Percentiles rank a stretch among this genome's conserved stretches.
Evolutionary conservation across 2,797 vertebrate genomes (phyloP).

Genomic region (Myotis planiceps): DNA sequence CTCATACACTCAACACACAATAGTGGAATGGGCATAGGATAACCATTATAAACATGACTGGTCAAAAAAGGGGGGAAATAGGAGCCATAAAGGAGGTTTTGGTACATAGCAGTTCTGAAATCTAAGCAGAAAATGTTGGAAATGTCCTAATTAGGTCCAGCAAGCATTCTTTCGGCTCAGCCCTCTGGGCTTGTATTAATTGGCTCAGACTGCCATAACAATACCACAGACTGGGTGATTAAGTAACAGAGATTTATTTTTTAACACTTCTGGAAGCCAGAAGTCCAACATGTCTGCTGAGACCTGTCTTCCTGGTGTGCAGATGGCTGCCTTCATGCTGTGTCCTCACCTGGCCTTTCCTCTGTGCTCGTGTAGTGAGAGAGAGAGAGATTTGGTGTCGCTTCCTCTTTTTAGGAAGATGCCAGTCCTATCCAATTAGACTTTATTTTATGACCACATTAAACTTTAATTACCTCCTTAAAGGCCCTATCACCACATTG

Average conservation of each 20-base stretch:
- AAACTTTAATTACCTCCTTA: background rate
- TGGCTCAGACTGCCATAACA: background rate
- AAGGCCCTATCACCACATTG: background rate
- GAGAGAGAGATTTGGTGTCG: background rate
- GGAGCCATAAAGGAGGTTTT: background rate
- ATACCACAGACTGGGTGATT: background rate
- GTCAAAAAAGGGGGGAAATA: background rate
- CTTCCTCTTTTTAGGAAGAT: background rate
- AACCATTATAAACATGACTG: background rate
- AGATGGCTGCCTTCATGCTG: background rate
- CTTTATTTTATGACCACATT: background rate
- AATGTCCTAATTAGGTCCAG: background rate
- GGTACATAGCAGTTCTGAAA: background rate
- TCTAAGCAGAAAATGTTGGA: background rate
- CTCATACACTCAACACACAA: background rate
- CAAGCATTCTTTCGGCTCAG: background rate
- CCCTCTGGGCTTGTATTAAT: background rate
- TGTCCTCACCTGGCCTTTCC: background rate
- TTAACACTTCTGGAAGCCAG: background rate
- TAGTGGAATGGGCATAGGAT: background rate
- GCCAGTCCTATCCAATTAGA: background rate
- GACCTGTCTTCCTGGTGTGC: background rate
- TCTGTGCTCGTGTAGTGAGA: background rate
- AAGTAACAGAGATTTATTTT: background rate
- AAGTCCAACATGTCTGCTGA: background rate